phyloP scores from a whole-genome alignment of 2,113 vertebrate genomes.

The Oryzias melastigma region DNA sequence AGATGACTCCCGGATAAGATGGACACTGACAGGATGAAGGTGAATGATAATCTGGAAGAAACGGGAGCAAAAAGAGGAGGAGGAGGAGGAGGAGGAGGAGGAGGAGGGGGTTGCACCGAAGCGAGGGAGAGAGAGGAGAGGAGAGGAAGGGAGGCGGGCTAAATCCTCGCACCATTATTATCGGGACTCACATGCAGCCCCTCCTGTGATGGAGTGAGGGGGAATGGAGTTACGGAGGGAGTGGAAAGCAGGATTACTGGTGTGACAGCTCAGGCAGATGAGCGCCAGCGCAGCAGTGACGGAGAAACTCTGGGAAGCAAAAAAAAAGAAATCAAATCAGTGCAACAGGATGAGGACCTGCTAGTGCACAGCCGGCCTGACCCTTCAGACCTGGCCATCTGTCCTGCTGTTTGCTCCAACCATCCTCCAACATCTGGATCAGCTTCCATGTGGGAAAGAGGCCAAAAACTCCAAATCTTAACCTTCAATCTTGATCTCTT shows the following conservation, averaged over 20 bases:
- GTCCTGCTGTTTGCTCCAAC: conserved; percentile 43
- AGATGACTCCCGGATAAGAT: conserved; percentile 28
- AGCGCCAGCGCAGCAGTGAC: conserved; percentile 27
- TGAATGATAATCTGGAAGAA: conserved; percentile 39
- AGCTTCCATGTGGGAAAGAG: conserved; percentile 39
- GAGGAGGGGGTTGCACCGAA: conserved; percentile 35
- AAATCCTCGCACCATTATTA: conserved; percentile 68
- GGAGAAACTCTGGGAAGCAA: conserved; percentile 34
- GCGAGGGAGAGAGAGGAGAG: conserved; percentile 57
- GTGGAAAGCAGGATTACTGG: conserved; percentile 59
- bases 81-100: conserved; percentile 29
- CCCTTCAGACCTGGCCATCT: conserved; percentile 58
- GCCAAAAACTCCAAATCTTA: conserved; percentile 5
- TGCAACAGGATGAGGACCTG: conserved; percentile 73
- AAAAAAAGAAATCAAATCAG: conserved; percentile 37
- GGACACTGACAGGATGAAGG: conserved; percentile 44
- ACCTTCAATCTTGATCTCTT: conserved; percentile 14
- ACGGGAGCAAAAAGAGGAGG: conserved; percentile 44
- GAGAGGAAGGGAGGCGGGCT: conserved; percentile 53
- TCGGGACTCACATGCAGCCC: conserved; percentile 63
- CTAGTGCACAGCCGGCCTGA: conserved; percentile 52
- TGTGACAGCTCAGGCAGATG: conserved; percentile 51
- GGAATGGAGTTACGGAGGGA: conserved; percentile 57
- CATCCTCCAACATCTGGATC: conserved; percentile 61
- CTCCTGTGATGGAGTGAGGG: conserved; percentile 65